Conservation (phyloP, 2,797 vertebrate genomes). For the Xerus rutilus region DNA sequence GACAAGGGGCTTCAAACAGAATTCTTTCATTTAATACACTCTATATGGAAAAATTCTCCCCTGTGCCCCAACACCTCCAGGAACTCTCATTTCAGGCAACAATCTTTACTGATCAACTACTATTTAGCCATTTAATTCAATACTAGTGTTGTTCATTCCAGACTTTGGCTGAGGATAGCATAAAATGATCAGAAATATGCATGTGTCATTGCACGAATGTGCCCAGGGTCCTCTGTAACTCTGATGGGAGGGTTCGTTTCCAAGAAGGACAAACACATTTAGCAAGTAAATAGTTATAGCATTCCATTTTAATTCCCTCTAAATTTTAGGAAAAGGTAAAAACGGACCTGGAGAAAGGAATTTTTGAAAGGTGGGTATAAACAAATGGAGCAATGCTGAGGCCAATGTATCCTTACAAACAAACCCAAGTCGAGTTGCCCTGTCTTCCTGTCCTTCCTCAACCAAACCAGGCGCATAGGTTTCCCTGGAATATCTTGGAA, state of each 20-base stretch:
- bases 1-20: not conserved
- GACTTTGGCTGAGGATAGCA: not conserved
- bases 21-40: not conserved
- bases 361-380: not conserved
- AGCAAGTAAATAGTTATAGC: not conserved
- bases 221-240: not conserved
- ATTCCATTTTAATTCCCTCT: not conserved
- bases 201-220: not conserved
- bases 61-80: too few species aligned
- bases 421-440: not conserved
- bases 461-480: not conserved
- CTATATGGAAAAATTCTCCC: not conserved
- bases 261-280: not conserved
- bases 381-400: not conserved
- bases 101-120: not conserved
- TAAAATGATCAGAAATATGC: not conserved
- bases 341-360: not conserved
- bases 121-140: not conserved
- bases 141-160: not conserved
- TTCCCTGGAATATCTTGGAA: not conserved
- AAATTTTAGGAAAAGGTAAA: not conserved
- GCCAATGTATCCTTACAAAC: not conserved
- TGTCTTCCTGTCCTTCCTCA: not conserved
- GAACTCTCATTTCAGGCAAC: not conserved
- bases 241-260: not conserved